phyloP scores from a whole-genome alignment of 2,888 invertebrate genomes.

The Alloplasta piceator region DNA sequence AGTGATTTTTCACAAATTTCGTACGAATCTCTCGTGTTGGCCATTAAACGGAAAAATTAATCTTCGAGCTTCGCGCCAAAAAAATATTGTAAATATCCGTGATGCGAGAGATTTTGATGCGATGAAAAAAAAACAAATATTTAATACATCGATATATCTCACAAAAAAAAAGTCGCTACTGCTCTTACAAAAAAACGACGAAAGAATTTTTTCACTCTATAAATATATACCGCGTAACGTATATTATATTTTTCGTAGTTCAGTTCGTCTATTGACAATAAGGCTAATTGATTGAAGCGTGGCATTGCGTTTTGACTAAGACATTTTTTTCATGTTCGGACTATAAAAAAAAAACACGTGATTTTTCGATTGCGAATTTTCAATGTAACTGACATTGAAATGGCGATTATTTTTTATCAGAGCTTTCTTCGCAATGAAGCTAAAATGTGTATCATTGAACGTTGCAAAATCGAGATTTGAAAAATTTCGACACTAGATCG shows the following conservation, averaged over 20 bases:
- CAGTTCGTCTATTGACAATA: conserved; percentile 76
- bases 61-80: conserved; percentile 60
- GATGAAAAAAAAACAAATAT: conserved; percentile 41
- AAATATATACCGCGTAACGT: conserved; percentile 45
- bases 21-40: conserved; percentile 23
- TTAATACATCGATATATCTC: conserved; percentile 38
- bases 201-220: conserved; percentile 56
- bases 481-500: too few relatives aligned
- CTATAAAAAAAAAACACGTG: not conserved
- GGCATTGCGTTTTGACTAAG: conserved; percentile 69
- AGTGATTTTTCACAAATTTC: conserved; percentile 3
- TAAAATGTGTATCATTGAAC: too few relatives aligned
- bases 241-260: conserved; percentile 72
- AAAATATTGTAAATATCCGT: conserved; percentile 58
- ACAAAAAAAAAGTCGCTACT: conserved; percentile 57
- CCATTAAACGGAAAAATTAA: conserved; percentile 5
- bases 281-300: conserved; percentile 64
- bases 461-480: too few relatives aligned
- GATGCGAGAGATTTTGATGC: too few relatives aligned
- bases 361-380: too few relatives aligned
- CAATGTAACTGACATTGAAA: too few relatives aligned
- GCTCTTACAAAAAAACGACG: conserved; percentile 67
- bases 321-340: conserved; percentile 42
- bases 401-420: too few relatives aligned
- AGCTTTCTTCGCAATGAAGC: too few relatives aligned